phyloP scores from a whole-genome alignment of 2,888 invertebrate genomes.

The Brenthis ino region DNA sequence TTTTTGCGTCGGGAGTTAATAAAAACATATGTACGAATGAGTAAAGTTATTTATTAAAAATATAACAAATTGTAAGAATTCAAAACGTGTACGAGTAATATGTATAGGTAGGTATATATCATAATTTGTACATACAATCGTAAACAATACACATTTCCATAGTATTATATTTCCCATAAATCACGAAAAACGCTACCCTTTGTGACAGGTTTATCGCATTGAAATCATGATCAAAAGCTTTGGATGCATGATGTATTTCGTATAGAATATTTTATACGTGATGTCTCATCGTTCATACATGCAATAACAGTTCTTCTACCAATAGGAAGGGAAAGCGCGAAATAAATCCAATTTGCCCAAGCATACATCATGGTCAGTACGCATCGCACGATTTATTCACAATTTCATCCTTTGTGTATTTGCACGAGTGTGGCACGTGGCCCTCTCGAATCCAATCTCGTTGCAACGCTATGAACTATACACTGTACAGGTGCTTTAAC shows the following conservation, averaged over 20 bases:
- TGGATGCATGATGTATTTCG: slow-evolving; percentile 62
- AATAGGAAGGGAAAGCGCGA: slow-evolving; percentile 68
- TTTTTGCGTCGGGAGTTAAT: no score
- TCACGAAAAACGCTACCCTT: slow-evolving; percentile 44
- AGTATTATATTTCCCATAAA: slow-evolving; percentile 45
- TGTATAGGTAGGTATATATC: background rate
- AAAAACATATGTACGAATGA: no score
- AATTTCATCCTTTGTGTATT: slow-evolving; percentile 30
- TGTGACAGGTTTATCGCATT: slow-evolving; percentile 54
- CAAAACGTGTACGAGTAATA: no score
- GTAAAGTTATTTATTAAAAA: no score
- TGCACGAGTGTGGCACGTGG: background rate
- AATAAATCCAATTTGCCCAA: slow-evolving; percentile 80
- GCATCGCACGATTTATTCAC: slow-evolving; percentile 70
- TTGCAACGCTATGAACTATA: slow-evolving; percentile 10
- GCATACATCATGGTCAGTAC: slow-evolving; percentile 75
- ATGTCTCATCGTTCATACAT: slow-evolving; percentile 75
- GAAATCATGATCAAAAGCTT: slow-evolving; percentile 56
- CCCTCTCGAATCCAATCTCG: slow-evolving; percentile 19
- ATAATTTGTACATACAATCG: slow-evolving; percentile 16
- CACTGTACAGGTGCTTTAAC: background rate
- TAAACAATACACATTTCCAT: slow-evolving; percentile 34
- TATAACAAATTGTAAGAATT: no score
- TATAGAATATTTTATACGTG: slow-evolving; percentile 72
- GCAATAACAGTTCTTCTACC: slow-evolving; percentile 72